These are phyloP conservation scores for Myotis daubentonii DNA, from an alignment of 2,797 vertebrate species.

Conservation along the genomic window DNA sequence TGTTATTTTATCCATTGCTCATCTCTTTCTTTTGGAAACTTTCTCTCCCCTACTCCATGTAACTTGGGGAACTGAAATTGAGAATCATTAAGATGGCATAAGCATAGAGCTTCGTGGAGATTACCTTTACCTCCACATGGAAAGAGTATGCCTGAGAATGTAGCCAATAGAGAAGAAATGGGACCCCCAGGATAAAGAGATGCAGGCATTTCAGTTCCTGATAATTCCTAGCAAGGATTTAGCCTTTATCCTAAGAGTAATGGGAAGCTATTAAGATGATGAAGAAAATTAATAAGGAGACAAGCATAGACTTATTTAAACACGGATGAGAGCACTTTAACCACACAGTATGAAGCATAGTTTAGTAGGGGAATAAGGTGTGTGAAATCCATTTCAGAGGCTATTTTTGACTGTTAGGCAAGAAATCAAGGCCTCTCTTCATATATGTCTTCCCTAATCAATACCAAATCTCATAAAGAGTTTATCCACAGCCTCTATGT, in stretches of 20 bases:
- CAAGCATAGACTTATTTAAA: not conserved
- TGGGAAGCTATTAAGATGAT: not conserved
- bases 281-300: not conserved
- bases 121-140: not conserved
- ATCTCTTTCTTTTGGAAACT: slow-evolving; percentile 4
- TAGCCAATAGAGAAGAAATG: not conserved
- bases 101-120: not conserved
- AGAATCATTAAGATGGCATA: not conserved
- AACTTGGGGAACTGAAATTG: not conserved
- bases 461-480: not conserved
- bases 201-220: not conserved
- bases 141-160: not conserved
- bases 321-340: not conserved
- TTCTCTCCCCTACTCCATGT: not conserved
- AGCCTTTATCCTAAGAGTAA: not conserved
- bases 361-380: not conserved
- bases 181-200: not conserved
- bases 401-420: not conserved
- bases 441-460: not conserved
- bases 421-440: not conserved
- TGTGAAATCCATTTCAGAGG: not conserved
- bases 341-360: not conserved
- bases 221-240: not conserved
- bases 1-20: slow-evolving; percentile 17
- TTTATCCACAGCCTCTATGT: not conserved